Conservation (phyloP, 1,140 invertebrate species). For the Zophobas morio region DNA sequence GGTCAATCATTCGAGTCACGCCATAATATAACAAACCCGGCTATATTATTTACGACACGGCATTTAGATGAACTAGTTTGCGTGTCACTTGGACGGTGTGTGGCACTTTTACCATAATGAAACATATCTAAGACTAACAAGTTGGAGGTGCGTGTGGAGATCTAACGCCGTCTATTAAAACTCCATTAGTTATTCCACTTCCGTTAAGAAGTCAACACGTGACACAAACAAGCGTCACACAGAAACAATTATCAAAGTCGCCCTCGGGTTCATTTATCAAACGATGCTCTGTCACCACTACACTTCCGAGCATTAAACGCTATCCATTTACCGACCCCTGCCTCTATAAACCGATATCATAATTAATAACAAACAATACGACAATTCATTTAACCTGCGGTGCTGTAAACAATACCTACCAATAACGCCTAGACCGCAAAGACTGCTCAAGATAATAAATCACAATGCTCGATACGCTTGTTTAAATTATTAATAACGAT, state of each 20-base stretch:
- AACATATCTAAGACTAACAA: conserved; percentile 53
- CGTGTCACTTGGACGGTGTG: conserved; percentile 53
- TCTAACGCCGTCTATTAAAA: conserved; percentile 49
- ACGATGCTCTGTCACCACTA: conserved; percentile 46
- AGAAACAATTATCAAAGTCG: conserved; percentile 46
- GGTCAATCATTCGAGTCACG: conserved; percentile 55
- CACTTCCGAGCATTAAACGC: conserved; percentile 47
- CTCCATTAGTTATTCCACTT: conserved; percentile 52
- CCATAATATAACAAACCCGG: conserved; percentile 45
- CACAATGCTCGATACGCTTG: conserved; percentile 23
- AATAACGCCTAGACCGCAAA: conserved; percentile 35
- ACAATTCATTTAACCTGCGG: conserved; percentile 48
- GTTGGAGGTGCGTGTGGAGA: conserved; percentile 39
- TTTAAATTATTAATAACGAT: conserved; percentile 33
- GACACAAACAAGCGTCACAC: conserved; percentile 46
- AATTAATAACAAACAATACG: conserved; percentile 49
- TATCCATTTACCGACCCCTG: conserved; percentile 44
- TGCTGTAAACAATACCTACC: conserved; percentile 45
- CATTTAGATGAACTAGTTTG: conserved; percentile 57
- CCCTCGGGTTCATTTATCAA: conserved; percentile 46
- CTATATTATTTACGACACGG: conserved; percentile 60
- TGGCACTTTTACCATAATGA: conserved; percentile 59
- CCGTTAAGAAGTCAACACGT: conserved; percentile 48
- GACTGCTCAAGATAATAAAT: conserved; percentile 38
- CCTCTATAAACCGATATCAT: conserved; percentile 47